Evolutionary conservation across 2,113 vertebrate genomes (phyloP), one percentile per base, ranked within the genome.

Genomic region (Tachycineta bicolor): DNA sequence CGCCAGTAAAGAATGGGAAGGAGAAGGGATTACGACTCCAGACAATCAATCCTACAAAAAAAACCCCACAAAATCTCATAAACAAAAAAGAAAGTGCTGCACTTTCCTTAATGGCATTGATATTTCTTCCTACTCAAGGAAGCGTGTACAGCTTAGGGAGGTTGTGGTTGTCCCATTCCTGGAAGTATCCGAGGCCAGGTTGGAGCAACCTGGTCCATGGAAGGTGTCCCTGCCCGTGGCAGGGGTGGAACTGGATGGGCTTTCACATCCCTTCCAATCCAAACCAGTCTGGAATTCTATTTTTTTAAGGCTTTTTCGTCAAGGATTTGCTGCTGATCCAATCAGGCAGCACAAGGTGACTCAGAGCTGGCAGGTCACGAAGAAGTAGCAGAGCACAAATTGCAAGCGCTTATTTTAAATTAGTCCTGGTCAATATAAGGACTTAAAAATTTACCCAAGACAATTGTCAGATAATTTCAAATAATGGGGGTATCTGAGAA

Each of bases 401-500:
- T 83, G 55, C 24, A 43, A 86, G 46, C 4, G 5, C 12, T 77
- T 78, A 59, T 80, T 83, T 89, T 33, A 76, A 91, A 93, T 94
- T 74, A 93, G 50, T 41, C 68, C 77, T 87, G 83, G 43, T 95
- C 83, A 67, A 95, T 87, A 55, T 0, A 44, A 71, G 12, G 47
- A 43, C 83, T 81, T 90, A 33, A 92, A 89, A 83, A 71, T 74
- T 89, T 71, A 90, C 76, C 56, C 83, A 67, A 89, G 91, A 83
- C 63, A 90, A 74, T 25, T 56, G 71, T 39, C 24, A 11, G 56
- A 74, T 83, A 89, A 90, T 94, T 93, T 86, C 86, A 79, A 82
- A 84, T 90, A 77, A 81, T 20, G 41, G 52, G 26, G 25, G 19
- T 37, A 76, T 37, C 65, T 84, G 73, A 87, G 73, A 81, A 94